Base-by-base conservation (phyloP, 2,888 invertebrate genomes). In the Apodemia mormo region DNA sequence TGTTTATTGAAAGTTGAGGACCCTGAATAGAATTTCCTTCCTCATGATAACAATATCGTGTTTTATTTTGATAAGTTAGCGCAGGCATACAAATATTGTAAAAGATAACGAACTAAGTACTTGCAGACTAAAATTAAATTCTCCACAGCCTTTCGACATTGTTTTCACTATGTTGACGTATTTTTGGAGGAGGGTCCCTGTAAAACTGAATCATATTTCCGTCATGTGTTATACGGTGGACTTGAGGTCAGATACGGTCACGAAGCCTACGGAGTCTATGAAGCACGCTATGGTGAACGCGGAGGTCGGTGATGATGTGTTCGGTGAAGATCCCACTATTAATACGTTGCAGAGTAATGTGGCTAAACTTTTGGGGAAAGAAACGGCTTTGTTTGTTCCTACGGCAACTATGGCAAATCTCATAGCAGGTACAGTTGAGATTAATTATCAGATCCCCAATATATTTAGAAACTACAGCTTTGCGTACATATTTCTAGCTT, bases 341-440 rank as follows among this genome's bases (percentile, higher is more conserved):
- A 95, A 94, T 76, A 96, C 95, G 74, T 86, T 98, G 80, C 96
- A 99, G 86, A 87, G 92, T 75, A 95, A 95, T 81, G 94, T 96
- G 67, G 98, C 99, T 0, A 85, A 94, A 64, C 80, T 98, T 75
- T 93, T 98, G 72, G 97, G 96, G n/a, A 99, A 98, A 89, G 98
- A 99, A 87, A 96, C 96, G 8, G 97, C 97, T 0, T 86, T 99
- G 68, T 98, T 98, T 86, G 96, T 98, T 29, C 95, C 97, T 1
- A 97, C 97, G 73, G 99, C 99, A 61, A 98, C 99, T 5, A 99
- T 99, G 99, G 97, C 97, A 66, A 99, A 99, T 92, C 94, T 99
- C 69, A 95, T 98, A 86, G 97, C 96, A 80, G 94, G 98, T 98
- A 92, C 71, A 40, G 65, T 45, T 45, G 45, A 45, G 45, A 45